Base-by-base conservation (phyloP, 2,113 vertebrate species). In the Proteles cristata region DNA sequence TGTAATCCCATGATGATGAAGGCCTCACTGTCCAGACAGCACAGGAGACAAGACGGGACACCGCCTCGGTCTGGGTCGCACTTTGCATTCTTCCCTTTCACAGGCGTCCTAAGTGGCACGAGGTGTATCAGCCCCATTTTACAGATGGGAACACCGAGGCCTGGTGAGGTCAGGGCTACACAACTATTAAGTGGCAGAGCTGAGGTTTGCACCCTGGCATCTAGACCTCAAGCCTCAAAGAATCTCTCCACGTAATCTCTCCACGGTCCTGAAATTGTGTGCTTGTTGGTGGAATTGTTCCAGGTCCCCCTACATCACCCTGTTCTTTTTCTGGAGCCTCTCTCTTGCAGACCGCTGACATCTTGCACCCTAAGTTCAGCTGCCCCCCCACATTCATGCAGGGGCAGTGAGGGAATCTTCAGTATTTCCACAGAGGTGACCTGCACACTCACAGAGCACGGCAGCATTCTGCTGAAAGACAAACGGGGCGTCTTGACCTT, bases 401-500 rank as follows among this genome's bases (percentile, higher is more conserved):
- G 53, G 11, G 53, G 11, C 21, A 53, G n/a, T 1, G 1, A 31
- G 4, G 43, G 16, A 8, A 11, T 8, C 39, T 88, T 39, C 0
- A 7, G 1, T 77, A 7, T 74, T 80, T 50, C 71, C 45, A 7
- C 0, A 26, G 76, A 45, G 2, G 26, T 50, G 23, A 16, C 43
- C n/a, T 21, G 2, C 2, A 4, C 11, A 4, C 39, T 7, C 14
- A 39, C 23, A 10, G 23, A 68, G 12, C 17, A 3, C 0, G 53
- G 3, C 7, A 3, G 11, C n/a, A 4, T 1, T 17, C 23, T 17
- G 11, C 53, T 26, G 7, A 11, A 12, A 35, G 2, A 26, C 28
- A 58, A 35, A 11, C 2, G 1, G 16, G 33, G 35, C 4, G 0
- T 21, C 19, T 28, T 21, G 50, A 21, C 80, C 58, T 61, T n/a